These are phyloP conservation scores for Bombyx mandarina DNA, from an alignment of 1,140 invertebrate genomes.

Conservation along the genomic window DNA sequence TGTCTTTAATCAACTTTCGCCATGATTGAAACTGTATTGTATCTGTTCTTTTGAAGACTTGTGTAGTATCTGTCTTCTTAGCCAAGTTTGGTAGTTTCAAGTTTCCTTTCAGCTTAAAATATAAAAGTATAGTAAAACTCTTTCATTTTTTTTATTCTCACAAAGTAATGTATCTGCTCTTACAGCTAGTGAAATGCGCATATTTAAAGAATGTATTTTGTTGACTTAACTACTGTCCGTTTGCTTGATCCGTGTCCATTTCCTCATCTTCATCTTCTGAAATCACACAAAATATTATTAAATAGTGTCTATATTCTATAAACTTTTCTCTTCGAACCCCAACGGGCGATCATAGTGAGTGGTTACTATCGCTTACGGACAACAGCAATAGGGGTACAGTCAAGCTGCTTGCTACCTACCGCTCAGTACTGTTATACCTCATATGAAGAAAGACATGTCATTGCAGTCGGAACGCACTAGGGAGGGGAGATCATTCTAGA, in stretches of 20 bases:
- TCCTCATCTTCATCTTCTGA: constrained; percentile 64
- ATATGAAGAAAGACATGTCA: no score
- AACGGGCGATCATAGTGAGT: no score
- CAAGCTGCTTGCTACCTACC: no score
- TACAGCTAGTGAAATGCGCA: constrained; percentile 20
- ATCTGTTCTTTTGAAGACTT: constrained; percentile 25
- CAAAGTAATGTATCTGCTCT: constrained; percentile 34
- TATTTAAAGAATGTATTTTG: neutral
- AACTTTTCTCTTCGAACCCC: no score
- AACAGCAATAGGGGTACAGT: no score
- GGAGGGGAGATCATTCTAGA: no score
- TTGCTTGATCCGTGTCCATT: constrained; percentile 58
- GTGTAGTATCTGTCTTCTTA: constrained; percentile 46
- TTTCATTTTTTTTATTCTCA: neutral
- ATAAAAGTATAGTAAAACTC: constrained; percentile 11
- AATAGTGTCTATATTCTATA: neutral
- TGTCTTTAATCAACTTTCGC: no score
- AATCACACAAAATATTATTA: constrained; percentile 33
- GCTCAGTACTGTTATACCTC: no score
- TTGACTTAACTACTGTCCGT: constrained; percentile 36
- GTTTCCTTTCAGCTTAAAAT: constrained; percentile 58
- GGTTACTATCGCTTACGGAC: no score
- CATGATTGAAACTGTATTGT: constrained; percentile 1
- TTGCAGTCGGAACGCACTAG: no score
- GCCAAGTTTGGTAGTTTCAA: constrained; percentile 22